phyloP scores from a whole-genome alignment of 2,113 vertebrate species.

The Oceanodroma tethys region DNA sequence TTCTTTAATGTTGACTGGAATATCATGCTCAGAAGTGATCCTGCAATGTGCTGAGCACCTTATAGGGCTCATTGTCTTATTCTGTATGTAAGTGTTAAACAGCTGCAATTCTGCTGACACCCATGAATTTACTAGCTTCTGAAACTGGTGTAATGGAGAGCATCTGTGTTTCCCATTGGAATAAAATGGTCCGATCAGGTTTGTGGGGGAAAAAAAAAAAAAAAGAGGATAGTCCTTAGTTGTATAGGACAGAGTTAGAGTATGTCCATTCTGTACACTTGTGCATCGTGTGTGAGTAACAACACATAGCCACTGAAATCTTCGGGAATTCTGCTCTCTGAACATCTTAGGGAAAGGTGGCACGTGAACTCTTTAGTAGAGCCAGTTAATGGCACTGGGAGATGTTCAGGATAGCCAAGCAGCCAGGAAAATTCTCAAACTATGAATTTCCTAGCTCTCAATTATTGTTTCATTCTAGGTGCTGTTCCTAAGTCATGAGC shows the following conservation, averaged over 20 bases:
- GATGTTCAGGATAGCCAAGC: not conserved
- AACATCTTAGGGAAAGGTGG: not conserved
- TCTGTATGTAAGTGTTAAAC: fast-evolving
- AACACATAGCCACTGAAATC: not conserved
- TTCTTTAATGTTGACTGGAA: not conserved
- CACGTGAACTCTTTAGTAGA: not conserved
- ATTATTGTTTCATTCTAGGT: not conserved
- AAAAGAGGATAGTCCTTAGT: not conserved
- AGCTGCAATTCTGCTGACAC: not conserved
- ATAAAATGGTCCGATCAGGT: not conserved
- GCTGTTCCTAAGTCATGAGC: not conserved
- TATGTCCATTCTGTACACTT: fast-evolving
- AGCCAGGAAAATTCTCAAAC: not conserved
- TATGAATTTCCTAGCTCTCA: not conserved
- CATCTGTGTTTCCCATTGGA: not conserved
- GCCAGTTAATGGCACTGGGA: not conserved
- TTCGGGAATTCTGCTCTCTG: not conserved
- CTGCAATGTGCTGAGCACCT: not conserved
- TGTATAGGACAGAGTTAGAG: not conserved
- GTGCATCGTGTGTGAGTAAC: fast-evolving
- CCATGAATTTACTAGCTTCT: not conserved
- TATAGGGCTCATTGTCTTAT: not conserved
- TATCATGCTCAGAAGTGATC: not conserved
- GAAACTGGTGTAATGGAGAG: not conserved
- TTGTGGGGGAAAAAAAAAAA: not conserved